phyloP scores from a whole-genome alignment of 1,140 invertebrate genomes.

The Drosophila dunni region DNA sequence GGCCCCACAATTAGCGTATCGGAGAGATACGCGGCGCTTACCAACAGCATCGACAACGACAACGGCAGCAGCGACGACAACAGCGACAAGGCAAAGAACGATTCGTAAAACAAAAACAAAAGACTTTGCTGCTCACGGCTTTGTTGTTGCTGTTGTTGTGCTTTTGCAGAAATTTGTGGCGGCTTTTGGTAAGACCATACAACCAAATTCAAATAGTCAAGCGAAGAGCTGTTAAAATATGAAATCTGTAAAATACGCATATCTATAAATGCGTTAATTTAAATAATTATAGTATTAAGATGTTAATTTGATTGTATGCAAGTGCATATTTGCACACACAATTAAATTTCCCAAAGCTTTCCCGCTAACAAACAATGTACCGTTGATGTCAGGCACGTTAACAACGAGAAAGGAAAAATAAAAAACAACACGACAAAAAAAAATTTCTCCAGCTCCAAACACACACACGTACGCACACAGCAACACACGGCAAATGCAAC shows the following conservation, averaged over 20 bases:
- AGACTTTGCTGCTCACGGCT: background rate
- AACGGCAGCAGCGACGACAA: conserved; percentile 38
- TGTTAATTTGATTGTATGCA: conserved; percentile 1
- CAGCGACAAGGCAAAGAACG: conserved; percentile 47
- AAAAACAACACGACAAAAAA: conserved; percentile 17
- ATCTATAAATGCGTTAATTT: background rate
- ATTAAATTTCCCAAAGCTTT: conserved; percentile 17
- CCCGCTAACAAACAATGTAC: conserved; percentile 5
- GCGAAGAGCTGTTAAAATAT: conserved; percentile 1
- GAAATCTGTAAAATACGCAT: background rate
- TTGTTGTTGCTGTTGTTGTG: conserved; percentile 42
- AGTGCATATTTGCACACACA: background rate
- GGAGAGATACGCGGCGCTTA: conserved; percentile 57
- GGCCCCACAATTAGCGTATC: conserved; percentile 56
- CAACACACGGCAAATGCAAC: conserved; percentile 61
- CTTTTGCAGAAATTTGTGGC: conserved; percentile 69
- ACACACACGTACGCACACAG: too few species aligned
- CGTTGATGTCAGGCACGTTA: conserved; percentile 16
- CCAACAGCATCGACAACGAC: conserved; percentile 58
- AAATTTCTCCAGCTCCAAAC: conserved; percentile 41
- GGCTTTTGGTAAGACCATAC: conserved; percentile 28
- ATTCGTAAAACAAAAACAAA: conserved; percentile 44
- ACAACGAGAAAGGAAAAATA: conserved; percentile 6
- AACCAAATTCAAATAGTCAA: background rate
- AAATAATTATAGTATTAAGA: background rate